These are phyloP conservation scores for Perizoma affinitatum DNA, from an alignment of 2,888 invertebrate species.

Conservation along the genomic window DNA sequence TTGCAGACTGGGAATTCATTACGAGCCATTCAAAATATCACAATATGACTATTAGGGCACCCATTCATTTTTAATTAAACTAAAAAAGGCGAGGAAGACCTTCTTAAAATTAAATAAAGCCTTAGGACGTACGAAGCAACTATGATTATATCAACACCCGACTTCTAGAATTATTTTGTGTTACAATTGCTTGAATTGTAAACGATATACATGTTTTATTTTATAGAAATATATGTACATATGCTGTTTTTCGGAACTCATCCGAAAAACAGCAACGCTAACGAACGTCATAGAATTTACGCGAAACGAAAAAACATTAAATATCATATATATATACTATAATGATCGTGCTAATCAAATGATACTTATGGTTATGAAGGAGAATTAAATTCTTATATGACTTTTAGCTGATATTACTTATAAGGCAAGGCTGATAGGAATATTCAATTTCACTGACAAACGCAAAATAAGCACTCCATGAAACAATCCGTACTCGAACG, in stretches of 20 bases:
- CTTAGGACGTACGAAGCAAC: conserved; percentile 40
- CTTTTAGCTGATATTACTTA: too few species aligned
- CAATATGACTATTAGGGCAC: conserved; percentile 74
- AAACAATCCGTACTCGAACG: conserved; percentile 28
- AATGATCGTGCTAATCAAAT: conserved; percentile 36
- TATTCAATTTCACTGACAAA: conserved; percentile 26
- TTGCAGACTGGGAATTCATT: conserved; percentile 78
- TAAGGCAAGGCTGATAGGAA: background rate
- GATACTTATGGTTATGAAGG: conserved; percentile 2
- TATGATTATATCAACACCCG: conserved; percentile 56
- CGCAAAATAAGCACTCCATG: conserved; percentile 19
- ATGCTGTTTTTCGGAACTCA: too few species aligned
- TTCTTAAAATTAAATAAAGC: conserved; percentile 15
- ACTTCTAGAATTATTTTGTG: conserved; percentile 71
- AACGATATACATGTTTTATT: conserved; percentile 65
- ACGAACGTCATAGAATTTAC: too few species aligned
- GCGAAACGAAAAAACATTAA: conserved; percentile 33
- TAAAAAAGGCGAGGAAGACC: conserved; percentile 40
- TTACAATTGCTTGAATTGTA: conserved; percentile 60
- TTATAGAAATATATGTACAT: conserved; percentile 53
- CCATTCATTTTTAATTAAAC: conserved; percentile 74
- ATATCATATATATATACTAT: too few species aligned
- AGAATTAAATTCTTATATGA: too few species aligned
- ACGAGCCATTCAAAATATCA: conserved; percentile 78
- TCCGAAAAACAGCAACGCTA: too few species aligned